These are phyloP conservation scores for Diarsia brunnea DNA, from an alignment of 2,888 invertebrate species.

Conservation along the genomic window DNA sequence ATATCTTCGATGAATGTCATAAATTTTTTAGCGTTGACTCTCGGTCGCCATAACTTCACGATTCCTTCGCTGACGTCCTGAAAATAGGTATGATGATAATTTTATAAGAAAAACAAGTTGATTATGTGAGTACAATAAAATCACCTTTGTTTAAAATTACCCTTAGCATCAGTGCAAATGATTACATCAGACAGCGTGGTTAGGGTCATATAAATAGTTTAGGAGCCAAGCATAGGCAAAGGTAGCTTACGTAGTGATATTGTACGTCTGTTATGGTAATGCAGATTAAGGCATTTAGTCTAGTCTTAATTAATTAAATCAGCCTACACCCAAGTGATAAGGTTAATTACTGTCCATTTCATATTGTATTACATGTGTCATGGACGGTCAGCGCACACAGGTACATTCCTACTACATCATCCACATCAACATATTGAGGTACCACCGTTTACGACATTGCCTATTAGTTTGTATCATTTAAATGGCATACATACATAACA, in stretches of 20 bases:
- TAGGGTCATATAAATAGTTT: not conserved
- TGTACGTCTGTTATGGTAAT: slow-evolving; percentile 1
- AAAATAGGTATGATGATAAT: slow-evolving; percentile 44
- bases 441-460: not conserved
- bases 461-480: not conserved
- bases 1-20: slow-evolving; percentile 81
- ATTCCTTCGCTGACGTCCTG: slow-evolving; percentile 85
- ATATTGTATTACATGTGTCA: slow-evolving; percentile 21
- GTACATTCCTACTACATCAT: not conserved
- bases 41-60: slow-evolving; percentile 84
- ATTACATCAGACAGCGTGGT: not conserved
- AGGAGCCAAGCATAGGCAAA: too few species aligned
- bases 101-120: not conserved
- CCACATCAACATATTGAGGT: not conserved
- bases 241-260: not conserved
- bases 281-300: slow-evolving; percentile 21
- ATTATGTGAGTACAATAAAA: not conserved
- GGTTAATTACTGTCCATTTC: slow-evolving; percentile 45
- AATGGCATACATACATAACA: not conserved
- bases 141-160: not conserved
- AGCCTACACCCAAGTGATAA: slow-evolving; percentile 28
- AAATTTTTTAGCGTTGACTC: slow-evolving; percentile 82
- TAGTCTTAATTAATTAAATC: slow-evolving; percentile 31
- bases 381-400: not conserved
- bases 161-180: not conserved